Conservation (phyloP, 92 coral and sea anemone genomes). For the Micromussa lordhowensis region DNA sequence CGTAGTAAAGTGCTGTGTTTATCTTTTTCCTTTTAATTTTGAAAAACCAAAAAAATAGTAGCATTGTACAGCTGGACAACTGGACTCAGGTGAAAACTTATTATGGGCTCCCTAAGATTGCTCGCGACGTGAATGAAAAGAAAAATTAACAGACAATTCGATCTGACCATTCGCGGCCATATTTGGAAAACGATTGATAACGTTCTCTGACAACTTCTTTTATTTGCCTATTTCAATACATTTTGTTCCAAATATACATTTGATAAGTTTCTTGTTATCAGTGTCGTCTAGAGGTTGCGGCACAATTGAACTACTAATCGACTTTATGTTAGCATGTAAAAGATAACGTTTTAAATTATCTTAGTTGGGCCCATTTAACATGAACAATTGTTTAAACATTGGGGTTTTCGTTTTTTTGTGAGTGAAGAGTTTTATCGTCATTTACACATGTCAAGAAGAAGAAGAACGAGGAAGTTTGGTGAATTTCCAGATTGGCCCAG, state of each 20-base stretch:
- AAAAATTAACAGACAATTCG: background rate
- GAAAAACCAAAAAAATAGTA: too few species aligned
- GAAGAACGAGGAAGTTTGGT: slow-evolving; percentile 15
- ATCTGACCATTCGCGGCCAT: background rate
- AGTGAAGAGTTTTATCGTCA: background rate
- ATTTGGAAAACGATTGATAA: too few species aligned
- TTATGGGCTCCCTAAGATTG: background rate
- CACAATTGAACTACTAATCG: background rate
- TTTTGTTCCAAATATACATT: background rate
- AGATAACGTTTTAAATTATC: slow-evolving; percentile 11
- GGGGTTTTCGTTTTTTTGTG: too few species aligned
- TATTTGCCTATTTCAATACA: background rate
- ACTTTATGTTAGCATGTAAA: background rate
- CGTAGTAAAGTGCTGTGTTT: background rate
- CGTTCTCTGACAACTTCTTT: background rate
- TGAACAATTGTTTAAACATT: background rate
- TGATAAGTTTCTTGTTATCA: background rate
- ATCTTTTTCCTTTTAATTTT: background rate
- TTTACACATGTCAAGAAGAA: background rate
- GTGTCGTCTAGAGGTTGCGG: background rate
- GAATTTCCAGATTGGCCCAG: slow-evolving; percentile 26
- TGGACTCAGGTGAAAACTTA: background rate
- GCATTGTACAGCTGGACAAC: background rate
- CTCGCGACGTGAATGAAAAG: background rate
- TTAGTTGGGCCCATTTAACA: background rate